Evolutionary conservation across 2,888 invertebrate species (phyloP), one percentile per base, ranked within the genome.

Genomic region (Lampropteryx suffumata): DNA sequence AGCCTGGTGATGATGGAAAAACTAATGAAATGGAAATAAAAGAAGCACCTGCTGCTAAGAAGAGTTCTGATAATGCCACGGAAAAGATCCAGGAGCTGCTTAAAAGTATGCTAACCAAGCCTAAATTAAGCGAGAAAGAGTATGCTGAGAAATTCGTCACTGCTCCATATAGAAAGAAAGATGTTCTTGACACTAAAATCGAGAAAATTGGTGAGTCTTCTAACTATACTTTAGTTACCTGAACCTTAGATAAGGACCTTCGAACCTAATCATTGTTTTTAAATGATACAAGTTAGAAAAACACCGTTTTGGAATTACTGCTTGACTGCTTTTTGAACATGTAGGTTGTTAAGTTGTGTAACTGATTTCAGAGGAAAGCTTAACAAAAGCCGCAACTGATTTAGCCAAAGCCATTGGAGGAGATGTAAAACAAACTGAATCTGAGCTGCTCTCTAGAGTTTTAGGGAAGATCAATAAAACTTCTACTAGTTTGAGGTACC

Each of bases 341-440:
- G n/a, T n/a, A n/a, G n/a, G 17, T 17, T 17, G 17, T 17, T 17
- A 17, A n/a, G n/a, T 21, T 21, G 21, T 2, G 5, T 24, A 24
- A 24, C n/a, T n/a, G n/a, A 17, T 53, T 79, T 2, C 69, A 90
- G 91, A 88, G 66, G 79, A 86, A 55, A 82, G 69, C 9, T 72
- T 94, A 34, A 85, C 88, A 13, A 84, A 85, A 64, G 96, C 96
- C 7, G 95, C 94, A 0, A 92, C 92, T 71, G 90, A 92, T 52
- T 95, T 96, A n/a, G 96, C 96, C 0, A 79, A 92, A 57, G 84
- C 91, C 28, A 72, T 96, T 0, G 94, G 94, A 39, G 95, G 94
- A 8, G 92, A 95, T 75, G 83, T 90, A 0, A 91, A 92, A 64
- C 92, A 94, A 75, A 95, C 93, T 0, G 95, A 96, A 79, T 92